Base-by-base conservation (phyloP, 2,113 vertebrate species). In the Xerus inauris region DNA sequence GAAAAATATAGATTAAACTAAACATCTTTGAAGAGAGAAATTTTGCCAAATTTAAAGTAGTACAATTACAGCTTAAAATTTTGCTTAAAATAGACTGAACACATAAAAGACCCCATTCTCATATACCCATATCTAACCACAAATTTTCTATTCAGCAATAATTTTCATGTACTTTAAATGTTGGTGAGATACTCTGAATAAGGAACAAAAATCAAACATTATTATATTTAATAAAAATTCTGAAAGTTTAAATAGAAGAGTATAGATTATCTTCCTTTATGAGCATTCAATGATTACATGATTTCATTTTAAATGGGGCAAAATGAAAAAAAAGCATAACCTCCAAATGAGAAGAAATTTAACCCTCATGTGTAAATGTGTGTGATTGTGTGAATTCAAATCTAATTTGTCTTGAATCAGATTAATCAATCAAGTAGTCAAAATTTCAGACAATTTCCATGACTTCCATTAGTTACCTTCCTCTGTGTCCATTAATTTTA, bases 131-230 rank as follows among this genome's bases (percentile, higher is more conserved):
- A 92, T 64, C 89, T 92, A 97, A 92, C n/a, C 2, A 20, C 40
- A 20, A 62, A 94, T 82, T 95, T 97, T 93, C 87, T 89, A 42
- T 95, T 94, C 73, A 73, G 93, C 59, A 92, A 81, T 89, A 94
- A 95, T 95, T 88, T 96, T 95, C 47, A 89, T 92, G 32, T 71
- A 80, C n/a, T 57, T 84, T 69, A 84, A 86, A 93, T 47, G 26
- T 20, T 93, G 47, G 51, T 96, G 35, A 89, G 83, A 67, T 49
- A 54, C n/a, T 87, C 7, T 94, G 26, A 91, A 40, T 72, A 91
- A 88, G n/a, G 30, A 91, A 87, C 17, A 88, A 97, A 91, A 87
- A 57, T 71, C 30, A 92, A 96, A 93, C 12, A 13, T 3, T 51
- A 85, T 4, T 94, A 32, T 54, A 89, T 72, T 87, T 69, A 92